Percentiles rank a stretch among this genome's conserved stretches.
Conservation (phyloP, 2,888 invertebrate species). For the Steinernema hermaphroditum region DNA sequence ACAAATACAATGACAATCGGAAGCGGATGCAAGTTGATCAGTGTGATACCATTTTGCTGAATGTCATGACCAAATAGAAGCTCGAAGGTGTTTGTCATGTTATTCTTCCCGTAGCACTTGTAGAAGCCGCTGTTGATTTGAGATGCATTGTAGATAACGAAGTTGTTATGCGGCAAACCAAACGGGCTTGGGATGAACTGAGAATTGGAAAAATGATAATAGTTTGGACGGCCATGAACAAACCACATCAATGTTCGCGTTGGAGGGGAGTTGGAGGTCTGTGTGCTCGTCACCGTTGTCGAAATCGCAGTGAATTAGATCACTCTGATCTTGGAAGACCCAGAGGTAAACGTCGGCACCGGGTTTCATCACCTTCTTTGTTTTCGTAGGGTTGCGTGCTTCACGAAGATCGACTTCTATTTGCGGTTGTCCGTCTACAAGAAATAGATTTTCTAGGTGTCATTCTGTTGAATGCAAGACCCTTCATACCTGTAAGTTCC, state of each 20-base stretch:
- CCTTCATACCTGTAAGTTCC: not conserved
- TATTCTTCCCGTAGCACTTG: not conserved
- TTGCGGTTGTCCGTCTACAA: not conserved
- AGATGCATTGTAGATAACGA: not conserved
- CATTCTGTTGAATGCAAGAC: no score
- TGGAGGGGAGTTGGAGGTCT: not conserved
- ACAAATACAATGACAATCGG: no score
- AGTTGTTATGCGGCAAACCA: not conserved
- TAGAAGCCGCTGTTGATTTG: not conserved
- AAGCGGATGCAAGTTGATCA: no score
- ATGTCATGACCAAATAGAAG: slow-evolving; percentile 1
- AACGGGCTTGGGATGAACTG: not conserved
- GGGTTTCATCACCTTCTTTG: not conserved
- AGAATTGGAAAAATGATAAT: not conserved
- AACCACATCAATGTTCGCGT: no score
- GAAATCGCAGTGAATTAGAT: not conserved
- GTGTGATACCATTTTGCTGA: no score
- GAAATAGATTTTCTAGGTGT: not conserved
- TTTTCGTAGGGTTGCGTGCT: not conserved
- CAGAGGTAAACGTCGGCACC: not conserved
- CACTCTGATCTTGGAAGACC: not conserved
- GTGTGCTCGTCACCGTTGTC: not conserved
- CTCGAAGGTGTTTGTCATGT: not conserved
- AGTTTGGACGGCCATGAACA: no score
- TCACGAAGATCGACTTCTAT: not conserved